Evolutionary conservation across 2,113 vertebrate species (phyloP).

Genomic region (Scartelaos histophorus): DNA sequence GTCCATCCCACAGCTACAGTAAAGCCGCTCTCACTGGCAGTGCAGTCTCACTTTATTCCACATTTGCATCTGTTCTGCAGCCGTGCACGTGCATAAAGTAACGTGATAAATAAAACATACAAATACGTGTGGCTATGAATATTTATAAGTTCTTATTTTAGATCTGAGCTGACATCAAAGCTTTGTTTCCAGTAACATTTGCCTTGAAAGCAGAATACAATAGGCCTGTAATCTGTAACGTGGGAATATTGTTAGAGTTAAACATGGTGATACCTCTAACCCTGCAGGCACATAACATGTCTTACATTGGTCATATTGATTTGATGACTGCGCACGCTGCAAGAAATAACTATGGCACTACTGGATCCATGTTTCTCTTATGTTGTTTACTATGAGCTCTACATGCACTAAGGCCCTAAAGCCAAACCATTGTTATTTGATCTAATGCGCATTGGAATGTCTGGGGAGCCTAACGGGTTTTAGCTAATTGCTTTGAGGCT

Average conservation of each 20-base stretch:
- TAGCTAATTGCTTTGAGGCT: neutral
- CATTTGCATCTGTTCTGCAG: slow-evolving; percentile 39
- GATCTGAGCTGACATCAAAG: slow-evolving; percentile 59
- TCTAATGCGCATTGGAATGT: neutral
- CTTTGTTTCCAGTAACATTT: slow-evolving; percentile 38
- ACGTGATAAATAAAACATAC: slow-evolving; percentile 45
- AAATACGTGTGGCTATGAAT: slow-evolving; percentile 50
- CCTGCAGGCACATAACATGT: neutral
- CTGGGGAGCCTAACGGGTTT: neutral
- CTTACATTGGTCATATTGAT: neutral
- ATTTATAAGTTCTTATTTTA: slow-evolving; percentile 62
- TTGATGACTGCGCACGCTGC: neutral
- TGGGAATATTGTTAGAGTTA: neutral
- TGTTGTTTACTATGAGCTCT: neutral
- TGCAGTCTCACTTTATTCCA: slow-evolving; percentile 26
- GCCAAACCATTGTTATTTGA: neutral
- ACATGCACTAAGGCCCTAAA: neutral
- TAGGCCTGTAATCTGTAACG: neutral
- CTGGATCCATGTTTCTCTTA: neutral
- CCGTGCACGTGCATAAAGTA: slow-evolving; percentile 40
- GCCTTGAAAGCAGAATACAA: slow-evolving; percentile 22
- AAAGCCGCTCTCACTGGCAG: no score
- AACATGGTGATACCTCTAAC: neutral
- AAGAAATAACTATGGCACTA: neutral
- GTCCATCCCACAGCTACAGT: no score